Conservation (phyloP, 2,797 vertebrate genomes). For the Glossophaga mutica region DNA sequence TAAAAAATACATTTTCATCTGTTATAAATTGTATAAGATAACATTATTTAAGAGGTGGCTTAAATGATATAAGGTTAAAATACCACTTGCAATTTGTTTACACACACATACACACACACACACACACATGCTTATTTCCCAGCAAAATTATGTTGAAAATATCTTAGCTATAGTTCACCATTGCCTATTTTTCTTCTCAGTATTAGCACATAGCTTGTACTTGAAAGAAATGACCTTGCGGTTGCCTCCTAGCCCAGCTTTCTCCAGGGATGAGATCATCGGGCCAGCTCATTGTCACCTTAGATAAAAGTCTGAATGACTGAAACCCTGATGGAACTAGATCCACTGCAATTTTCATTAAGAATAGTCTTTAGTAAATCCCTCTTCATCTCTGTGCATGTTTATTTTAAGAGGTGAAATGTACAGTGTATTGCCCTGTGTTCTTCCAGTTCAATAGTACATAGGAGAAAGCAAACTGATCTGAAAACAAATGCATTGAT, state of each 20-base stretch:
- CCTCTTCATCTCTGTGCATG: neutral
- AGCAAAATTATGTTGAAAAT: neutral
- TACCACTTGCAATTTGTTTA: neutral
- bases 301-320: constrained; percentile 24
- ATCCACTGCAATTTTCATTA: constrained; percentile 22
- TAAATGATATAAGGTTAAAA: neutral
- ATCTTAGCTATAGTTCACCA: neutral
- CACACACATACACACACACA: too few relatives aligned
- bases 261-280: neutral
- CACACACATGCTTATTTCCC: neutral
- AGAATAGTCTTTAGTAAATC: neutral
- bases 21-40: neutral
- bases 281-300: constrained; percentile 24
- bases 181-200: neutral
- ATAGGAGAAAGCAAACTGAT: neutral
- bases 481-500: neutral
- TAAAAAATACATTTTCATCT: neutral
- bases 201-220: neutral
- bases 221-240: neutral
- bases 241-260: neutral
- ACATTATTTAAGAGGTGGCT: neutral
- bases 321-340: constrained; percentile 20
- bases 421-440: neutral
- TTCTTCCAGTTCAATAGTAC: neutral
- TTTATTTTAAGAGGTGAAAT: constrained; percentile 23